These are phyloP conservation scores for Tyto alba DNA, from an alignment of 2,113 vertebrate species.

Conservation along the genomic window DNA sequence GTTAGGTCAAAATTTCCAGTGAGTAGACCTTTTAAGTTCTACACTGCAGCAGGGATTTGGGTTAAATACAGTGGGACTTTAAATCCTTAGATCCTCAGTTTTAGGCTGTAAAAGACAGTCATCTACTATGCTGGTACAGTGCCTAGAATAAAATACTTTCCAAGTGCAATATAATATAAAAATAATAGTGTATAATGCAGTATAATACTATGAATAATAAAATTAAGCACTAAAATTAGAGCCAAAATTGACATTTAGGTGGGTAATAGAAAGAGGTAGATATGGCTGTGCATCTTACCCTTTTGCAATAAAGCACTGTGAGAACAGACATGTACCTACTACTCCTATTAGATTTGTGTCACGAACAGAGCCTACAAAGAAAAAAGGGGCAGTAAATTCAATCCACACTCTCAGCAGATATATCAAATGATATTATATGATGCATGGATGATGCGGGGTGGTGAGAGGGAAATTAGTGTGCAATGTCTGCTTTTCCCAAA, in stretches of 20 bases:
- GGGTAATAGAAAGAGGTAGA: not conserved
- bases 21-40: not conserved
- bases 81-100: not conserved
- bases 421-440: not conserved
- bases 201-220: not conserved
- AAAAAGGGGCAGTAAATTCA: not conserved
- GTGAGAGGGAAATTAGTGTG: not conserved
- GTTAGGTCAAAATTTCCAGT: not conserved
- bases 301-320: not conserved
- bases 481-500: not conserved
- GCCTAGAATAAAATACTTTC: not conserved
- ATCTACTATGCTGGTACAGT: not conserved
- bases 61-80: not conserved
- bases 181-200: not conserved
- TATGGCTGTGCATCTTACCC: not conserved
- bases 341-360: not conserved
- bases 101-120: not conserved
- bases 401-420: not conserved
- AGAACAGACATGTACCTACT: not conserved
- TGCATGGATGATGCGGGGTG: not conserved
- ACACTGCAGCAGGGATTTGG: not conserved
- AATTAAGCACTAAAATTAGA: not conserved
- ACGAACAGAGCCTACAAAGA: not conserved
- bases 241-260: not conserved
- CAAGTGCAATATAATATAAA: not conserved